phyloP scores from a whole-genome alignment of 2,888 invertebrate species.

The Tupiocoris notatus region DNA sequence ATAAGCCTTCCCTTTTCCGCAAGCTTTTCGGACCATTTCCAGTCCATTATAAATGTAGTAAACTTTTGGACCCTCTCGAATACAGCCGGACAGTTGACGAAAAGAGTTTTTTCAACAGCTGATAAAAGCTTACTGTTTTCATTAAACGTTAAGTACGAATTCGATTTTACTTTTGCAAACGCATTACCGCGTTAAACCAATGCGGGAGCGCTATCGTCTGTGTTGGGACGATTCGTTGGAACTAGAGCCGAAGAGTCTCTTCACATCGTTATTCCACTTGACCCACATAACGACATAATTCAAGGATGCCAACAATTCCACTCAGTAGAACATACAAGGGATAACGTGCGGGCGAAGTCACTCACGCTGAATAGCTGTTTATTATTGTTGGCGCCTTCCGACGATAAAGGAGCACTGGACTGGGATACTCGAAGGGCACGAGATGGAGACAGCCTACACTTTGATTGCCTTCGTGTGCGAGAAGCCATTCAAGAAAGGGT shows the following conservation, averaged over 20 bases:
- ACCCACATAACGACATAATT: background rate
- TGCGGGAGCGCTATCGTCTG: no score
- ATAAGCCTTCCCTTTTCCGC: no score
- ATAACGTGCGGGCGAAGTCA: background rate
- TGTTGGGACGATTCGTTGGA: no score
- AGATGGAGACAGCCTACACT: background rate
- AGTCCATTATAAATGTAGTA: no score
- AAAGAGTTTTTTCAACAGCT: no score
- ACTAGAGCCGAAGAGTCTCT: background rate
- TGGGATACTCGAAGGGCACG: background rate
- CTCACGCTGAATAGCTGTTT: background rate
- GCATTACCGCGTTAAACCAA: no score
- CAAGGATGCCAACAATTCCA: background rate
- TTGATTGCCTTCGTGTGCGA: background rate
- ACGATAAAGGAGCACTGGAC: background rate
- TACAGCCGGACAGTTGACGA: no score
- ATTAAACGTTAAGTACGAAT: no score
- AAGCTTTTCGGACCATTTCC: no score
- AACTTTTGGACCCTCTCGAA: no score
- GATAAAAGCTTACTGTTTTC: no score
- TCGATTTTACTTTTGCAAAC: no score
- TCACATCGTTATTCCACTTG: background rate
- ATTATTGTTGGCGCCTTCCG: background rate
- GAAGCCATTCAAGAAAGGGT: slow-evolving; percentile 1
- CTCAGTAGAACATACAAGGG: background rate